phyloP scores from a whole-genome alignment of 2,888 invertebrate species.

The Hylaea fasciaria region DNA sequence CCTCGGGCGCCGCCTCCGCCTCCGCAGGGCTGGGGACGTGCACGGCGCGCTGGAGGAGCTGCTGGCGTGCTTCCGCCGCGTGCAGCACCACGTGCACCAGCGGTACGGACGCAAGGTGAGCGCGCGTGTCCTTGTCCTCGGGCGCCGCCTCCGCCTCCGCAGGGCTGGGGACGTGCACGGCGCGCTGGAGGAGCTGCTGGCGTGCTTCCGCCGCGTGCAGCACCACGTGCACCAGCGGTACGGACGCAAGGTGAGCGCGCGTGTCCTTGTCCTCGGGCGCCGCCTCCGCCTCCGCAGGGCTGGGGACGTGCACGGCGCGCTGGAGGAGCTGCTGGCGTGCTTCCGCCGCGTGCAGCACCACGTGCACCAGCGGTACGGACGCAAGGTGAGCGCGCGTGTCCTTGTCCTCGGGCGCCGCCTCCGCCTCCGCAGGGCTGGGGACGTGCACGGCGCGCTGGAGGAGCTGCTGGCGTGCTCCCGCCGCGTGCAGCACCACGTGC shows the following conservation, averaged over 20 bases:
- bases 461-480: constrained; percentile 91
- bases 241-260: constrained; percentile 83
- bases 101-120: constrained; percentile 89
- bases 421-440: constrained; percentile 89
- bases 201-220: constrained; percentile 91
- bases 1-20: neutral
- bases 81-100: constrained; percentile 91
- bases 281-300: constrained; percentile 83
- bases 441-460: constrained; percentile 89
- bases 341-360: constrained; percentile 90
- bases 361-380: constrained; percentile 93
- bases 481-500: constrained; percentile 90
- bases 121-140: too few relatives aligned
- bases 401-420: too few relatives aligned
- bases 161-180: constrained; percentile 92
- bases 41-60: constrained; percentile 91
- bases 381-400: constrained; percentile 66
- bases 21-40: constrained; percentile 87
- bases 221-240: constrained; percentile 92
- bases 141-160: constrained; percentile 2
- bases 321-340: constrained; percentile 90
- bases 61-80: constrained; percentile 90
- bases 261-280: too few relatives aligned
- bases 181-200: constrained; percentile 89
- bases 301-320: constrained; percentile 90